Conservation (phyloP, 2,113 vertebrate species). For the Phainopepla nitens region DNA sequence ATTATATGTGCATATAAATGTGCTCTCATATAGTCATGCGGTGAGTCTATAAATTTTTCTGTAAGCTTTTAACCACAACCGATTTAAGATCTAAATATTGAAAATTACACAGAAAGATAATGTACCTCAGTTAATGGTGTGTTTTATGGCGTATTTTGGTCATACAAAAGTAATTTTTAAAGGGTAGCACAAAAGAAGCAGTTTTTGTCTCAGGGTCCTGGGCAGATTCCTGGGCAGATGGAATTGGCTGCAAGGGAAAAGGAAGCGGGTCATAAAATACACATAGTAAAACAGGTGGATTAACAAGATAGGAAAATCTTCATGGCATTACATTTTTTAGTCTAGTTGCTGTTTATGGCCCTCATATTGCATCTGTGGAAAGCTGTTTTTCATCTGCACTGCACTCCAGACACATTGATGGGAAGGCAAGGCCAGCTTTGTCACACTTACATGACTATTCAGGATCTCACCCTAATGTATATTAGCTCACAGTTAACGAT, state of each 20-base stretch:
- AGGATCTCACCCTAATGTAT: neutral
- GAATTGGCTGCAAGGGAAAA: neutral
- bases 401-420: neutral
- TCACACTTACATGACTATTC: neutral
- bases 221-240: neutral
- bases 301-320: neutral
- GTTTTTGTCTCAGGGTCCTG: neutral
- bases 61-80: neutral
- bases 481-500: neutral
- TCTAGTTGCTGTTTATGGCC: neutral
- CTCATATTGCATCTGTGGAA: neutral
- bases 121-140: neutral
- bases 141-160: neutral
- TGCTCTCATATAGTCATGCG: neutral
- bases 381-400: neutral
- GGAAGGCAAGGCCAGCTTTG: neutral
- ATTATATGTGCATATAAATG: neutral
- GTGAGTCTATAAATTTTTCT: neutral
- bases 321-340: neutral
- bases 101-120: neutral
- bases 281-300: neutral
- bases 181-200: neutral
- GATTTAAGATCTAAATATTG: neutral
- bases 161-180: neutral
- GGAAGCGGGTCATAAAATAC: neutral